Conservation (phyloP, 2,113 vertebrate species). For the Lethenteron camtschaticum region DNA sequence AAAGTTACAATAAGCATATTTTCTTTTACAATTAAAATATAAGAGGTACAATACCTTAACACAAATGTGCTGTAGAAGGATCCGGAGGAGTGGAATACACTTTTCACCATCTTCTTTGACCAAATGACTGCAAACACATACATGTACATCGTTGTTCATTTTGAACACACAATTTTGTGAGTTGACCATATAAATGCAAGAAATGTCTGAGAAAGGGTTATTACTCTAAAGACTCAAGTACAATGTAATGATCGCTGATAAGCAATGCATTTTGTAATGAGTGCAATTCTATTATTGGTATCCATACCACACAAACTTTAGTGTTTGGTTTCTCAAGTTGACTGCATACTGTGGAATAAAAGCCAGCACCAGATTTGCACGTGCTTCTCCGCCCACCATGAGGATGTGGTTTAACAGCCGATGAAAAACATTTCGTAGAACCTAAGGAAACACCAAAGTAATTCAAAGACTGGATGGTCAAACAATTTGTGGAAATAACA, state of each 20-base stretch:
- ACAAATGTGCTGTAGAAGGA: constrained; percentile 66
- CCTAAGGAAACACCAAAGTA: constrained; percentile 21
- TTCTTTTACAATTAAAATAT: not conserved
- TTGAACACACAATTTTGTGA: too few relatives aligned
- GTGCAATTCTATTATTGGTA: not conserved
- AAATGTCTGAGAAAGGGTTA: not conserved
- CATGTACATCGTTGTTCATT: too few relatives aligned
- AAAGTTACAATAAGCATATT: not conserved
- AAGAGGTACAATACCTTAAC: constrained; percentile 33
- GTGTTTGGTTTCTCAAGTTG: constrained; percentile 28
- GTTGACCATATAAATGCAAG: too few relatives aligned
- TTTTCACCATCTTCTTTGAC: constrained; percentile 39
- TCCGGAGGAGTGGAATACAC: constrained; percentile 32
- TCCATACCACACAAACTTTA: constrained; percentile 57
- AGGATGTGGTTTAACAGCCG: constrained; percentile 40
- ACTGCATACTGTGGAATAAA: constrained; percentile 20
- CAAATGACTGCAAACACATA: constrained; percentile 25
- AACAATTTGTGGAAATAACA: too few relatives aligned
- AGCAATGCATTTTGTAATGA: too few relatives aligned
- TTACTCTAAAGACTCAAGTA: not conserved
- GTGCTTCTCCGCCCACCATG: constrained; percentile 30
- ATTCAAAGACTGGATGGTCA: not conserved
- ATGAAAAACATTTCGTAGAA: constrained; percentile 34
- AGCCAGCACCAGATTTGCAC: constrained; percentile 17
- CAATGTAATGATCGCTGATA: too few relatives aligned